A percentile compares a stretch with the other conserved stretches of the same genome.
Conservation (phyloP, 53 echinoderm and acorn worm species). For the Pentamera pediparva region DNA sequence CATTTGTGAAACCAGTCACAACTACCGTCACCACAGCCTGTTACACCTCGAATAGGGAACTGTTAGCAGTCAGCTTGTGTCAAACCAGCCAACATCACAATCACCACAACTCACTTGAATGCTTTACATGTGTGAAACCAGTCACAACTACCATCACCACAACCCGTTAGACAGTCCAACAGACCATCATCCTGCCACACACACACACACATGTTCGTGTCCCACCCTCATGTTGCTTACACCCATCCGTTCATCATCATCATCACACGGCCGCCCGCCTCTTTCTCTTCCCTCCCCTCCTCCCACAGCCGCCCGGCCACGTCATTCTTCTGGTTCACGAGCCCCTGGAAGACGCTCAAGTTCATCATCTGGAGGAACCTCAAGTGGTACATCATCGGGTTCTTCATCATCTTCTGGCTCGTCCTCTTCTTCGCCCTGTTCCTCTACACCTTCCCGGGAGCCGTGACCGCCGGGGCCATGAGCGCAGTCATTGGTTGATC, state of each 20-base stretch:
- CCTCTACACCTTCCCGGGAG: slow-evolving; percentile 89
- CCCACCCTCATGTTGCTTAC: background rate
- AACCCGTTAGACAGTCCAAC: too few species aligned
- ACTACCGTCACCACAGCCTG: too few species aligned
- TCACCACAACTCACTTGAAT: too few species aligned
- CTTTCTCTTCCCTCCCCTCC: background rate
- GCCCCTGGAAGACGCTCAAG: slow-evolving; percentile 70
- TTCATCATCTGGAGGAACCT: slow-evolving; percentile 45
- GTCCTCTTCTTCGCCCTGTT: slow-evolving; percentile 61
- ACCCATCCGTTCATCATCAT: background rate
- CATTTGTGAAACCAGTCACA: too few species aligned
- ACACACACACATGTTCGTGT: too few species aligned
- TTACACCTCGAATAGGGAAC: too few species aligned
- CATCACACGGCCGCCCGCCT: background rate
- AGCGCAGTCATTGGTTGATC: background rate
- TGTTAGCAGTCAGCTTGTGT: too few species aligned
- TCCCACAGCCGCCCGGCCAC: slow-evolving; percentile 83
- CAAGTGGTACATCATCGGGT: slow-evolving; percentile 75
- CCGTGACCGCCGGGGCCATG: slow-evolving; percentile 56
- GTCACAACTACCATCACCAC: too few species aligned
- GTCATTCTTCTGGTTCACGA: slow-evolving; percentile 66
- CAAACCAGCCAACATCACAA: too few species aligned
- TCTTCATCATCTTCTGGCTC: slow-evolving; percentile 58
- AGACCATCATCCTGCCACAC: too few species aligned
- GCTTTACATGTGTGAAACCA: too few species aligned